These are phyloP conservation scores for Neotragus pygmaeus DNA, from an alignment of 2,113 vertebrate species.

Conservation along the genomic window DNA sequence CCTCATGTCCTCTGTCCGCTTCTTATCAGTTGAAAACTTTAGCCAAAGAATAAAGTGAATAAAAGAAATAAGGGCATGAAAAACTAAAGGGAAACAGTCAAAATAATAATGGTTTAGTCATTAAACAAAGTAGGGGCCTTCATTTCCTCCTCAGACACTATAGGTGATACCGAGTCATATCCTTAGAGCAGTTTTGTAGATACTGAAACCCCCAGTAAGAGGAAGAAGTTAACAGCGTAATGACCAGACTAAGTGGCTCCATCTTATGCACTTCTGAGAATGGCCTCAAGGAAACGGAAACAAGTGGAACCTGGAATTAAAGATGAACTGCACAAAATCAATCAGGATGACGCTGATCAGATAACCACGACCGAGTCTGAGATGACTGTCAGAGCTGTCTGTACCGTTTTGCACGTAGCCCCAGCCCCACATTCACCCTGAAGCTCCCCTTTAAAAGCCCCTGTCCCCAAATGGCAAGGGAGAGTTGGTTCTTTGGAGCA, in stretches of 20 bases:
- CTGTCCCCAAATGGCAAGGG: neutral
- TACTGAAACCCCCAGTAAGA: neutral
- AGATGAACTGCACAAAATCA: neutral
- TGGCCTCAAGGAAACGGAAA: neutral
- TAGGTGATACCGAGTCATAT: neutral
- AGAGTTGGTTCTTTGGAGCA: neutral
- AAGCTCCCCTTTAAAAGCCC: neutral
- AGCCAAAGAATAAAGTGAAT: neutral
- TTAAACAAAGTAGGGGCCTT: neutral
- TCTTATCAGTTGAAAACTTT: neutral
- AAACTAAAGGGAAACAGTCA: neutral
- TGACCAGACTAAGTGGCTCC: neutral
- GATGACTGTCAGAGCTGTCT: neutral
- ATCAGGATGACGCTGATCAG: neutral
- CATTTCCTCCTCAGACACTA: neutral
- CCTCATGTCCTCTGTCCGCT: neutral
- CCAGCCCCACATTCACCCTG: rapidly evolving
- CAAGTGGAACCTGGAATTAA: neutral
- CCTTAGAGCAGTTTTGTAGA: neutral
- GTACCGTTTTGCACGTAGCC: rapidly evolving
- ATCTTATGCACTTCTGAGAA: neutral
- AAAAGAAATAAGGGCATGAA: neutral
- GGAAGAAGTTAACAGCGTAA: neutral
- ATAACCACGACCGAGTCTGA: too few relatives aligned
- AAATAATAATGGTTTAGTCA: neutral